Conservation (phyloP, 2,888 invertebrate genomes). For the Mythimna albipuncta region DNA sequence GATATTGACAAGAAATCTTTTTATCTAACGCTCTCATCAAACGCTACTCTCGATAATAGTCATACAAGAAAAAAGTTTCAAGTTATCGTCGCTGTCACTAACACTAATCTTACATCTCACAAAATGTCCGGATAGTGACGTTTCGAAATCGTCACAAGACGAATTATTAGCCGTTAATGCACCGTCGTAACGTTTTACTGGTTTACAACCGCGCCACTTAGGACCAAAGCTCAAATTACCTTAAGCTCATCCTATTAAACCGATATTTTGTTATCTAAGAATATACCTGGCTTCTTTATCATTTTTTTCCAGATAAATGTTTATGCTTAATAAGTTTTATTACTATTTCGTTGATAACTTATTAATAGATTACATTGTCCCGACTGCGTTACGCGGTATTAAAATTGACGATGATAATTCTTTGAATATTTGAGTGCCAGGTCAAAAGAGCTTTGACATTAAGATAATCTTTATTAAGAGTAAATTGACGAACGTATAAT, state of each 20-base stretch:
- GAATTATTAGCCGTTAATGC: constrained; percentile 86
- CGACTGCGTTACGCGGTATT: constrained; percentile 55
- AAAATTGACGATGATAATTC: constrained; percentile 48
- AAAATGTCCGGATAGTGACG: constrained; percentile 79
- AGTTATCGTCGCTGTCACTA: constrained; percentile 82
- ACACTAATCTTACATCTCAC: constrained; percentile 83
- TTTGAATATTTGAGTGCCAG: constrained; percentile 43
- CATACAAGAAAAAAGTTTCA: constrained; percentile 83
- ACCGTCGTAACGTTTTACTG: constrained; percentile 80
- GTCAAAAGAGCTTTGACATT: constrained; percentile 43
- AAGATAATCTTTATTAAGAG: constrained; percentile 57
- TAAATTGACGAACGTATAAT: constrained; percentile 58
- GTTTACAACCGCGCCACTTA: constrained; percentile 81
- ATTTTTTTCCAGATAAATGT: constrained; percentile 49
- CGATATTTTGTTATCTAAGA: constrained; percentile 61
- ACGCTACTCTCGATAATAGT: constrained; percentile 79
- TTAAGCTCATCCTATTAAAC: constrained; percentile 67
- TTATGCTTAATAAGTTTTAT: constrained; percentile 54
- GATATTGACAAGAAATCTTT: constrained; percentile 85
- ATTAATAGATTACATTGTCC: constrained; percentile 52
- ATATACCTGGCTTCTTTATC: constrained; percentile 63
- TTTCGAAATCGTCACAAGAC: constrained; percentile 85
- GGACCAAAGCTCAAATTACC: constrained; percentile 80
- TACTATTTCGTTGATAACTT: constrained; percentile 49
- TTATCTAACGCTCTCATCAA: constrained; percentile 83